phyloP scores from a whole-genome alignment of 2,113 vertebrate genomes.

The Rhombomys opimus region DNA sequence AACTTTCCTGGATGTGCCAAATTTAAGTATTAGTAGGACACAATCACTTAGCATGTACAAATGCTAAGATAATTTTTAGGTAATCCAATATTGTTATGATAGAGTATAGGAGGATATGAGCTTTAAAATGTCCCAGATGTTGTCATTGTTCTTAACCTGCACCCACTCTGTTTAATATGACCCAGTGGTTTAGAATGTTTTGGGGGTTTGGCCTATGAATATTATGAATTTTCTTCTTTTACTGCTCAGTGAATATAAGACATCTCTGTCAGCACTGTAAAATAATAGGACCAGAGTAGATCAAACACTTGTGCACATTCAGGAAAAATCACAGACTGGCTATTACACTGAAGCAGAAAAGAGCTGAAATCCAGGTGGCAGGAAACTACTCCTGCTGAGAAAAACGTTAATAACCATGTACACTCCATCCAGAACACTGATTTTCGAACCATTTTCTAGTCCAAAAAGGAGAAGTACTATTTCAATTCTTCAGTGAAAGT shows the following conservation, averaged over 20 bases:
- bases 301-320: not conserved
- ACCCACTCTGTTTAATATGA: not conserved
- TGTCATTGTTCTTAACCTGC: not conserved
- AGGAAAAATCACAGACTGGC: not conserved
- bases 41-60: not conserved
- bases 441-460: not conserved
- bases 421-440: not conserved
- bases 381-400: accelerated
- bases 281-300: not conserved
- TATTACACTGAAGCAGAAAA: not conserved
- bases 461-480: not conserved
- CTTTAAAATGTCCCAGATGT: not conserved
- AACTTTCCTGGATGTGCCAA: not conserved
- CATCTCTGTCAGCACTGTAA: not conserved
- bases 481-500: not conserved
- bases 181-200: not conserved
- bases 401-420: not conserved
- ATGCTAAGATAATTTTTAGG: not conserved
- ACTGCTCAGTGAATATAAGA: not conserved
- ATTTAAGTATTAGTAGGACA: not conserved
- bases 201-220: not conserved
- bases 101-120: not conserved
- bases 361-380: not conserved
- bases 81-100: not conserved
- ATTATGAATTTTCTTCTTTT: not conserved